These are phyloP conservation scores for Ataeniobius toweri DNA, from an alignment of 2,797 vertebrate species.

Conservation along the genomic window DNA sequence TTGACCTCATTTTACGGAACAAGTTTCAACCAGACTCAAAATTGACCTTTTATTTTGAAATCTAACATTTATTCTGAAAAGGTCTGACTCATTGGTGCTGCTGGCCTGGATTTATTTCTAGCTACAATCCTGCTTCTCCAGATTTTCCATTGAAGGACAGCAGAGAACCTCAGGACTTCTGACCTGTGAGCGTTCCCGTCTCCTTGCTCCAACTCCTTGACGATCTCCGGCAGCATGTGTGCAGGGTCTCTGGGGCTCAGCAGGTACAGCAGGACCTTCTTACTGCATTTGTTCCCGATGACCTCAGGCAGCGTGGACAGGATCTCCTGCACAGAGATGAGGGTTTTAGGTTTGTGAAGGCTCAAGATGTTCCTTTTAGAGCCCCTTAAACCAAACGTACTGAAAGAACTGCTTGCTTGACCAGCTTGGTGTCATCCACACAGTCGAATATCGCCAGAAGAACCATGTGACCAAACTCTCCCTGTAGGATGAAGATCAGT, in stretches of 20 bases:
- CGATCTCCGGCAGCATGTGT: constrained; percentile 91
- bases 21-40: too few species aligned
- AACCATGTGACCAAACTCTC: constrained; percentile 92
- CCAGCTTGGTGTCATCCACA: constrained; percentile 96
- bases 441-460: constrained; percentile 93
- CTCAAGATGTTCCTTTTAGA: neutral
- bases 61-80: too few species aligned
- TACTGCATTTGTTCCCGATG: constrained; percentile 90
- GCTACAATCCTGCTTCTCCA: too few species aligned
- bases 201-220: constrained; percentile 87
- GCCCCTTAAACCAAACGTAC: constrained; percentile 74
- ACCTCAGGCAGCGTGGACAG: constrained; percentile 82
- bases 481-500: constrained; percentile 73
- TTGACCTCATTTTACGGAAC: too few species aligned
- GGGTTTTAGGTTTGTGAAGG: too few species aligned
- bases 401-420: constrained; percentile 91
- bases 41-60: neutral
- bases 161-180: too few species aligned
- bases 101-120: too few species aligned
- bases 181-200: constrained; percentile 91
- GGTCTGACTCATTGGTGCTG: too few species aligned
- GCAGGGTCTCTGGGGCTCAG: constrained; percentile 89
- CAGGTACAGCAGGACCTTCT: constrained; percentile 91
- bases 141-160: too few species aligned
- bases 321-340: constrained; percentile 84